A percentile compares a stretch with the other conserved stretches of the same genome.
These are phyloP conservation scores for Rousettus leschenaultii DNA, from an alignment of 2,113 vertebrate species.

Conservation along the genomic window DNA sequence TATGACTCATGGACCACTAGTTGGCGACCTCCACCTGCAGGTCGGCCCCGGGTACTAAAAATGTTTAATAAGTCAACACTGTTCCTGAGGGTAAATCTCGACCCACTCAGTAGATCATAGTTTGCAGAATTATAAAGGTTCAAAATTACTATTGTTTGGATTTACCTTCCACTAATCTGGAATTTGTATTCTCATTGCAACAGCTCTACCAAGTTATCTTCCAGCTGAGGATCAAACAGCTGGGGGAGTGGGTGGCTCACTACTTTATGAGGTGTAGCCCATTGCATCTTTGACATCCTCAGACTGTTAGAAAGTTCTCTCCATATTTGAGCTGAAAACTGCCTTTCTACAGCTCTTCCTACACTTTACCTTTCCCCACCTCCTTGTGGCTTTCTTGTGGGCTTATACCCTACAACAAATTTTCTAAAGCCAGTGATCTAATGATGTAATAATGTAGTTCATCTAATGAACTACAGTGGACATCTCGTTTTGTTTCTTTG, in stretches of 20 bases:
- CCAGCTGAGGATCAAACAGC: background rate
- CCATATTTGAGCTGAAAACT: background rate
- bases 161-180: background rate
- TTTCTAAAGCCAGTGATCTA: background rate
- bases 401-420: background rate
- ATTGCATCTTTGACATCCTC: background rate
- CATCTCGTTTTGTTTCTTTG: background rate
- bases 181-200: background rate
- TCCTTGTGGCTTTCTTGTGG: background rate
- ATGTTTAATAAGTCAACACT: background rate
- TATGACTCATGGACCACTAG: background rate
- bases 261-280: background rate
- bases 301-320: background rate
- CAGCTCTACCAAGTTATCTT: background rate
- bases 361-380: fast-evolving
- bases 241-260: background rate
- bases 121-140: background rate
- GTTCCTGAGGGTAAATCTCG: background rate
- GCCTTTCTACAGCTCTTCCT: background rate
- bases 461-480: background rate
- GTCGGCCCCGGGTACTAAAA: background rate
- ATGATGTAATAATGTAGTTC: too few species aligned
- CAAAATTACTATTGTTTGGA: background rate
- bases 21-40: background rate
- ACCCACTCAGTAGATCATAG: background rate